Conservation (phyloP, 2,888 invertebrate species). For the Miltochrista miniata region DNA sequence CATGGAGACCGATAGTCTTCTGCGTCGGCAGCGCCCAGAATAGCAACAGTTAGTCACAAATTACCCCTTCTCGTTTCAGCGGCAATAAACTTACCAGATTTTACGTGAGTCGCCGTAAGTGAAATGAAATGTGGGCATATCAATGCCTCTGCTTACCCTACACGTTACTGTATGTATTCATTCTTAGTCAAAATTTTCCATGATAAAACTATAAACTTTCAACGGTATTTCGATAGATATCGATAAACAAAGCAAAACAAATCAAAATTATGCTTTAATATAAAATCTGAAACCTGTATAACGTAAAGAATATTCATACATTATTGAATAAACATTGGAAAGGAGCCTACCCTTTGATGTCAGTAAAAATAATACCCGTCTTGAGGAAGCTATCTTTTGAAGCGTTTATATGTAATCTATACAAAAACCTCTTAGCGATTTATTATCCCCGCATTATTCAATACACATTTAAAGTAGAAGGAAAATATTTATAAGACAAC, state of each 20-base stretch:
- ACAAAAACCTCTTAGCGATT: conserved; percentile 10
- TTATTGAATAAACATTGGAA: conserved; percentile 1
- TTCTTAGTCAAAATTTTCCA: no score
- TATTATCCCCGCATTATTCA: conserved; percentile 9
- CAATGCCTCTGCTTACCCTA: no score
- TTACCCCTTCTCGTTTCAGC: no score
- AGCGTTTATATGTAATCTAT: conserved; percentile 13
- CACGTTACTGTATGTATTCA: no score
- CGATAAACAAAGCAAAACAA: neutral
- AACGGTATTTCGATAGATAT: no score
- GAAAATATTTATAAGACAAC: conserved; percentile 4
- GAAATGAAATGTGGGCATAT: no score
- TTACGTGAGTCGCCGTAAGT: no score
- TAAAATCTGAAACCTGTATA: neutral
- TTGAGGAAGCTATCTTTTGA: conserved; percentile 13
- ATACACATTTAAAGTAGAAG: neutral
- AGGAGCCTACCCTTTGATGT: conserved; percentile 17
- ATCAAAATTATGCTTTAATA: neutral
- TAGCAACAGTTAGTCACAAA: no score
- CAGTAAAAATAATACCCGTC: conserved; percentile 11
- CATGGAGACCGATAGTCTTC: no score
- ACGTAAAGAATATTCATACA: conserved; percentile 4
- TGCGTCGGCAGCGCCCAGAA: no score
- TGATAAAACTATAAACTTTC: no score
- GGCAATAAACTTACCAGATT: no score